phyloP scores from a whole-genome alignment of 2,113 vertebrate species.

The Lanius collurio region DNA sequence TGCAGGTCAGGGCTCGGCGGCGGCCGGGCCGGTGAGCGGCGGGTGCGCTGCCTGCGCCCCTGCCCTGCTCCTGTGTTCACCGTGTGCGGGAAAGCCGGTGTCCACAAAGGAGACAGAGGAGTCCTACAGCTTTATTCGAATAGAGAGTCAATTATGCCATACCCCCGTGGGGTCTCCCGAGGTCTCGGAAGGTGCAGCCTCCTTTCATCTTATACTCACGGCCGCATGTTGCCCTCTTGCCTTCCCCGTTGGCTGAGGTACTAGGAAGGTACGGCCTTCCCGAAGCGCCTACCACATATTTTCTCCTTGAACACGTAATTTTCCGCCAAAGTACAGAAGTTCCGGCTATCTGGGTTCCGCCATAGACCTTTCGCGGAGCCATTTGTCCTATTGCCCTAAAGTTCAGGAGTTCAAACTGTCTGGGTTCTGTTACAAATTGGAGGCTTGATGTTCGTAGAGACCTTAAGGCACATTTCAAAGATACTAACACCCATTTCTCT shows the following conservation, averaged over 20 bases:
- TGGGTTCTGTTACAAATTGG: not conserved
- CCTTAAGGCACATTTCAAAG: not conserved
- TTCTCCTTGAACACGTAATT: not conserved
- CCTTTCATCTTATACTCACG: not conserved
- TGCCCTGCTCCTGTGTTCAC: no score
- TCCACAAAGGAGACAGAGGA: not conserved
- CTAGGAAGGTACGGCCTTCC: no score
- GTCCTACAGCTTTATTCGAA: not conserved
- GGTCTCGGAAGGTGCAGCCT: not conserved
- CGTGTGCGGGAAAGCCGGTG: not conserved
- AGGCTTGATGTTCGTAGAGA: not conserved
- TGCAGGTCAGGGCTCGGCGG: fast-evolving
- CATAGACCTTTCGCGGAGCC: not conserved
- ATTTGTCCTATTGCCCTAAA: not conserved
- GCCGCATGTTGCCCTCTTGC: not conserved
- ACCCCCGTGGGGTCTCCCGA: not conserved
- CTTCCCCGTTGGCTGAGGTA: not conserved
- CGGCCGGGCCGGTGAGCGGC: fast-evolving
- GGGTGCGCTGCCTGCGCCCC: fast-evolving
- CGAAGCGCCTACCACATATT: not conserved
- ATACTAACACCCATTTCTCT: not conserved
- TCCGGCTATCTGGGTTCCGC: not conserved
- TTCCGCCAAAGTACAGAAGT: not conserved
- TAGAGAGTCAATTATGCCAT: not conserved
- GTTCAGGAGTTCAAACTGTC: no score